Base-by-base conservation (phyloP, 2,888 invertebrate species). In the Apotomis capreana region DNA sequence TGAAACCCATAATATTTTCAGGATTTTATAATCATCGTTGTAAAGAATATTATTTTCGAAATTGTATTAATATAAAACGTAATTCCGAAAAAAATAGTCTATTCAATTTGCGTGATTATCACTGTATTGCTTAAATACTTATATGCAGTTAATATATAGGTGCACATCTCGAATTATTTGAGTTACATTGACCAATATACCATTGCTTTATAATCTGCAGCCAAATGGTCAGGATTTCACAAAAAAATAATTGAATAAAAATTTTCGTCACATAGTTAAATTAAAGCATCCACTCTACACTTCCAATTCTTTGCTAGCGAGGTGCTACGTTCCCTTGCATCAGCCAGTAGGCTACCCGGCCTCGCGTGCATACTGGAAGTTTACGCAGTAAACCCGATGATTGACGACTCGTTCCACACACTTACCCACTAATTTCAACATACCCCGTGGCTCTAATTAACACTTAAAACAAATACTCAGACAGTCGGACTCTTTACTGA, bases 361-460 rank as follows among this genome's bases (percentile, higher is more conserved):
- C 75, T 81, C 83, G 82, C 80, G 81, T 83, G 84, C 79, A 76
- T 77, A 80, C 77, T 74, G 76, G 80, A 83, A 80, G 80, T 82
- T 81, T 82, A 81, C 82, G 83, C 73, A 74, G 75, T 76, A 78
- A 77, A 75, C 74, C 78, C 73, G 64, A 83, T 85, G 87, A 87
- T 87, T 84, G 84, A 88, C 83, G 84, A 84, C 80, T 80, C 79
- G 83, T 83, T 83, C 78, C 77, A 77, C 79, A 76, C 77, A 70
- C 78, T 74, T 80, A 76, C 79, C 80, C 77, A 83, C 83, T 80
- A 83, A 83, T 82, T 81, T 81, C 76, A 78, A 80, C 78, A 78
- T 78, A 77, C 83, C 84, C 85, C 79, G 81, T 80, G 77, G 82
- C 83, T 83, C 84, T 84, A 85, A 87, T 87, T 85, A 88, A 86